Conservation (phyloP, 2,113 vertebrate genomes). For the Chaetops frenatus region DNA sequence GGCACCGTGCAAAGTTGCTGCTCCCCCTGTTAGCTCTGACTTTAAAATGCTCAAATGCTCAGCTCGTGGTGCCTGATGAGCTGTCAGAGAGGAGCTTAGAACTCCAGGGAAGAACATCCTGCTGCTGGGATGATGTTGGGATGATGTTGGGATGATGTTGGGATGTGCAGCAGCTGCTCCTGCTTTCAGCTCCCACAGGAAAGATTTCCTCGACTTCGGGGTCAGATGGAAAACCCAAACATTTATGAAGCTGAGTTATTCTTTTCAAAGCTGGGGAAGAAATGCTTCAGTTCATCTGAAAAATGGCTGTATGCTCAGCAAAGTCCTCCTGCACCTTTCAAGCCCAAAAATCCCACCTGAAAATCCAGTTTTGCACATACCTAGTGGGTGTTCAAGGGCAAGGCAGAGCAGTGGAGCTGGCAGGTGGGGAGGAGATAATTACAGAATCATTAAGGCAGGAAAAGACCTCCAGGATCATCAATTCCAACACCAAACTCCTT, state of each 20-base stretch:
- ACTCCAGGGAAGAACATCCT: background rate
- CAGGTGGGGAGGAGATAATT: background rate
- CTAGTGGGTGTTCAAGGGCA: background rate
- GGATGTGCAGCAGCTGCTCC: background rate
- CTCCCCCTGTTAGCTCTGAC: background rate
- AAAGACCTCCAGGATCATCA: background rate
- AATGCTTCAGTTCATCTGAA: background rate
- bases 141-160: background rate
- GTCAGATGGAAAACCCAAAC: background rate
- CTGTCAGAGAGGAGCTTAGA: background rate
- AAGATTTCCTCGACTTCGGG: background rate
- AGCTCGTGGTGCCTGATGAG: background rate
- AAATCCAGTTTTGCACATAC: background rate
- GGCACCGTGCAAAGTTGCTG: background rate
- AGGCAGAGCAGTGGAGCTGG: background rate
- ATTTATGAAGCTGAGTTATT: background rate
- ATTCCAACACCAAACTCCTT: background rate
- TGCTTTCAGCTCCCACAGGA: background rate
- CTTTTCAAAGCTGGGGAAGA: background rate
- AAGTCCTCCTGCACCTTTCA: background rate
- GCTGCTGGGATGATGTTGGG: background rate
- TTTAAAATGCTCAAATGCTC: background rate
- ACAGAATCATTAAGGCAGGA: background rate
- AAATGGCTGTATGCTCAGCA: background rate
- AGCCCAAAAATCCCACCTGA: background rate